phyloP scores from a whole-genome alignment of 2,797 vertebrate genomes.

The Karalla daura region DNA sequence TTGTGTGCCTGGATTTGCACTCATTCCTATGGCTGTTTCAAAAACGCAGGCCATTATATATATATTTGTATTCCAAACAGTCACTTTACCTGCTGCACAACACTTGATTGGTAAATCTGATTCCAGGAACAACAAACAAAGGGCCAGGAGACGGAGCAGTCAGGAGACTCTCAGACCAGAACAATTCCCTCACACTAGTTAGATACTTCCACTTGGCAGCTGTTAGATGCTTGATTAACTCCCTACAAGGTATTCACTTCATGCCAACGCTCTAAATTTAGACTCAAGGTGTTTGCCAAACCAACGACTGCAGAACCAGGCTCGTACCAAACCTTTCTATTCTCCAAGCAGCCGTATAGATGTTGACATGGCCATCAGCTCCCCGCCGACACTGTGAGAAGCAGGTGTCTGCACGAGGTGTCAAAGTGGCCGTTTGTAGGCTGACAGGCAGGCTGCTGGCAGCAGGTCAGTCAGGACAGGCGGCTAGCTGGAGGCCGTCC shows the following conservation, averaged over 20 bases:
- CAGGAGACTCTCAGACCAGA: conserved; percentile 4
- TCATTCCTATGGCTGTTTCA: neutral
- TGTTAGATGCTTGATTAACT: neutral
- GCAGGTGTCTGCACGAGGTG: neutral
- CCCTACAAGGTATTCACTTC: neutral
- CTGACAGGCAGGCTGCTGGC: conserved; percentile 18
- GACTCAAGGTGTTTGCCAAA: neutral
- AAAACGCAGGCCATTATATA: neutral
- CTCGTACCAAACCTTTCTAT: conserved; percentile 25
- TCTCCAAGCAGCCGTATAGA: conserved; percentile 2
- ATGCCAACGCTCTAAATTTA: conserved; percentile 24
- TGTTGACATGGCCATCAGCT: neutral
- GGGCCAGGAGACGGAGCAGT: neutral
- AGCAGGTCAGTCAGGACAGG: conserved; percentile 24
- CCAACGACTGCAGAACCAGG: neutral
- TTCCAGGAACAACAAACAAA: neutral
- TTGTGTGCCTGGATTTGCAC: no score
- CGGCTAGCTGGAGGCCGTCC: conserved; percentile 12
- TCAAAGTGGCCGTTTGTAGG: conserved; percentile 11
- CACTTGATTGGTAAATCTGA: conserved; percentile 27
- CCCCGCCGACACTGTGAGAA: neutral
- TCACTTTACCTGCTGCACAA: conserved; percentile 34
- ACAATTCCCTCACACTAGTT: conserved; percentile 9
- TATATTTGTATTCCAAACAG: no score
- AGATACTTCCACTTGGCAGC: neutral